phyloP scores from a whole-genome alignment of 2,113 vertebrate genomes.

The Lagenorhynchus albirostris region DNA sequence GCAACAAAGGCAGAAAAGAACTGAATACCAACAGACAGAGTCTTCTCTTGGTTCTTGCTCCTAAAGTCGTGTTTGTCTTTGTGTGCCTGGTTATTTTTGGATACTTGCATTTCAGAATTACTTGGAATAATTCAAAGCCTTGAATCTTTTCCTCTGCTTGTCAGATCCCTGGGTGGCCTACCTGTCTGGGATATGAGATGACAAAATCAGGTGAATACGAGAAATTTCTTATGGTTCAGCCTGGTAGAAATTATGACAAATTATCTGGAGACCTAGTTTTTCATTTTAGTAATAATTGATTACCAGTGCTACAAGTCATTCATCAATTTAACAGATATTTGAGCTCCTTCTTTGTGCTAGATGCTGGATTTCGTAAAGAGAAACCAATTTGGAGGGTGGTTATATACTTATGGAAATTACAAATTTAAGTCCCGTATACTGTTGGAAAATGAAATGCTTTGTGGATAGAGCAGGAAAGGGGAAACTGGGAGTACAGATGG shows the following conservation, averaged over 20 bases:
- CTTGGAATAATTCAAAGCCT: background rate
- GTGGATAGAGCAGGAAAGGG: background rate
- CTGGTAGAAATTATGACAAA: background rate
- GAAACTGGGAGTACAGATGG: background rate
- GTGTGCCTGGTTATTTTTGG: conserved; percentile 46
- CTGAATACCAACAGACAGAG: background rate
- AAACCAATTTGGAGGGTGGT: background rate
- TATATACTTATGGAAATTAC: background rate
- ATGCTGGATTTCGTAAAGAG: background rate
- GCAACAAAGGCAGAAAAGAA: background rate
- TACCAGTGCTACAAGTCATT: background rate
- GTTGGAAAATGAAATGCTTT: background rate
- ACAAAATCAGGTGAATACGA: background rate
- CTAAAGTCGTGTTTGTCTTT: conserved; percentile 51
- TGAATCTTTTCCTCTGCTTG: conserved; percentile 17
- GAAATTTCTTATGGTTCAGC: background rate
- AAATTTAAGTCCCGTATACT: background rate
- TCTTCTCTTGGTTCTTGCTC: conserved; percentile 27
- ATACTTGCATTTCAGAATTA: conserved; percentile 19
- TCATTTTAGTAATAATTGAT: background rate
- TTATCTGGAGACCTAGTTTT: background rate
- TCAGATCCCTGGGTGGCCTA: background rate
- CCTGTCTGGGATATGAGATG: background rate
- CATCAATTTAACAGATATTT: background rate
- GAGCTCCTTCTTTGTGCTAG: background rate